Evolutionary conservation across 2,113 vertebrate genomes (phyloP).

Genomic region (Scomber colias): DNA sequence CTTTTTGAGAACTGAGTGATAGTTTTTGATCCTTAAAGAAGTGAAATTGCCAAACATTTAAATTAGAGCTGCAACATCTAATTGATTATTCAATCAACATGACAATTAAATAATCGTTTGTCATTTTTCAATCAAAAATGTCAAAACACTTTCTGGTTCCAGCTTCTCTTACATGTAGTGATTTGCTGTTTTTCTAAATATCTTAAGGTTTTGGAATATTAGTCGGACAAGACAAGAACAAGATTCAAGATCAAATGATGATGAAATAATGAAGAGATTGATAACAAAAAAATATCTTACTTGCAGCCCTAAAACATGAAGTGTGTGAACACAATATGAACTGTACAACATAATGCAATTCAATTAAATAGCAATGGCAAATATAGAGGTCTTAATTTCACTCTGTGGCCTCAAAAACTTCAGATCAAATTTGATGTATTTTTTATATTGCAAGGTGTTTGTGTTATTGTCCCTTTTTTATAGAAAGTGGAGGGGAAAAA

Average conservation of each 20-base stretch:
- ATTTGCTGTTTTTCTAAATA: neutral
- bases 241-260: no score
- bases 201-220: neutral
- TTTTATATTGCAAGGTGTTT: neutral
- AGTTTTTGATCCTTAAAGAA: neutral
- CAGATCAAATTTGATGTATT: neutral
- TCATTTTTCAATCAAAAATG: no score
- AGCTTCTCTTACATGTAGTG: no score
- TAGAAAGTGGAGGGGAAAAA: neutral
- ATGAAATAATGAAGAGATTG: neutral
- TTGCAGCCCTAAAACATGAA: no score
- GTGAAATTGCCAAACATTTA: neutral
- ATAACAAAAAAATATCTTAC: no score
- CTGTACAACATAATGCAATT: neutral
- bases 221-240: neutral
- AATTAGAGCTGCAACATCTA: no score
- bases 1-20: neutral
- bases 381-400: neutral
- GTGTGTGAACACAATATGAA: no score
- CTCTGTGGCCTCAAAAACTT: neutral
- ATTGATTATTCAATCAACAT: no score
- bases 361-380: neutral
- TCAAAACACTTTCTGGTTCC: no score
- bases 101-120: no score
- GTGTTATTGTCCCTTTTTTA: neutral